phyloP scores from a whole-genome alignment of 2,888 invertebrate species.

The Mythimna lalbum region DNA sequence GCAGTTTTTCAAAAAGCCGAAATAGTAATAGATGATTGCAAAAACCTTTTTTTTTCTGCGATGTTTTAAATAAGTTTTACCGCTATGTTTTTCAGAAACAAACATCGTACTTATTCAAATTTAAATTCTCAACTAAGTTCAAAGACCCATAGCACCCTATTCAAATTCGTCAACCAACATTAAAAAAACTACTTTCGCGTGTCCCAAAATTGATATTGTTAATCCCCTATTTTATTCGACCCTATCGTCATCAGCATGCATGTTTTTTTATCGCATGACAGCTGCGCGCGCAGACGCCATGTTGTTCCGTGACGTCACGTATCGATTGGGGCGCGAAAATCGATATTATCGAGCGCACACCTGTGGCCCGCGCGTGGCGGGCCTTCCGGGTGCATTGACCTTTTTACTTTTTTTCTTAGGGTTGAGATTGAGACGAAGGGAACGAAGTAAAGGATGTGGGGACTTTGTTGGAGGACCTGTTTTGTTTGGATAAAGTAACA shows the following conservation, averaged over 20 bases:
- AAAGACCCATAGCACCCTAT: conserved; percentile 35
- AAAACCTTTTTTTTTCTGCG: background rate
- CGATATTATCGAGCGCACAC: conserved; percentile 87
- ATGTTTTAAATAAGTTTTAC: background rate
- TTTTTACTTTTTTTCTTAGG: conserved; percentile 70
- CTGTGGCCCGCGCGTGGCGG: conserved; percentile 84
- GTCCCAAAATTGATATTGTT: conserved; percentile 68
- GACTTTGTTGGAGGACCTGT: conserved; percentile 3
- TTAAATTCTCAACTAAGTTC: conserved; percentile 7
- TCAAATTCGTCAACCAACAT: conserved; percentile 50
- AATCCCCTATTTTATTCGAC: conserved; percentile 78
- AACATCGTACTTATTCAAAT: conserved; percentile 24
- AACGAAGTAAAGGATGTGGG: conserved; percentile 25
- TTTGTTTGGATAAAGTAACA: background rate
- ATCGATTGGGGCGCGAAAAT: conserved; percentile 81
- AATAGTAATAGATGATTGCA: too few relatives aligned
- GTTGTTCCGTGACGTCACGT: conserved; percentile 83
- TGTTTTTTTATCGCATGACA: conserved; percentile 71
- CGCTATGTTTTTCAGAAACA: background rate
- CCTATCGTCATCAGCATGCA: conserved; percentile 77
- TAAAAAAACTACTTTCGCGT: conserved; percentile 71
- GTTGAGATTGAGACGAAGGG: conserved; percentile 42
- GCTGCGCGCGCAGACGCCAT: conserved; percentile 84
- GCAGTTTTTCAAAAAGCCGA: too few relatives aligned
- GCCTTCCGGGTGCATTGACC: conserved; percentile 84